Conservation (phyloP, 2,113 vertebrate genomes). For the Sturnus vulgaris region DNA sequence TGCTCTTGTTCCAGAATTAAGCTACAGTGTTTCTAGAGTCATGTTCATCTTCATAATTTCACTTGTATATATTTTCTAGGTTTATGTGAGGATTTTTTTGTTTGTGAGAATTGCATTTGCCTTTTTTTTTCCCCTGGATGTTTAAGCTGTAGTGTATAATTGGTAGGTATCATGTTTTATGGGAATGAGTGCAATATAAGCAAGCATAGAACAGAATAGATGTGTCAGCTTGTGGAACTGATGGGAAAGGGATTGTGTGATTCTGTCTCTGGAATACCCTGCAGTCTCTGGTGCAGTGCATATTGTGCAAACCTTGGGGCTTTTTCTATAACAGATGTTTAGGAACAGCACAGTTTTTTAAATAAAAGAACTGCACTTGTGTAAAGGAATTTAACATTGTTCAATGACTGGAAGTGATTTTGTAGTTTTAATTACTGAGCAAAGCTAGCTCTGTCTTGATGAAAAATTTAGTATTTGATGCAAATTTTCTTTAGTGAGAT, state of each 20-base stretch:
- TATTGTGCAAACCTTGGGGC: accelerated
- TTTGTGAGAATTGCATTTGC: neutral
- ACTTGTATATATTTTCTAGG: neutral
- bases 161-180: neutral
- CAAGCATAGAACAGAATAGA: neutral
- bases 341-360: neutral
- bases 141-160: neutral
- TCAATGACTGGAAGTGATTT: neutral
- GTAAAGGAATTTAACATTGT: neutral
- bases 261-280: neutral
- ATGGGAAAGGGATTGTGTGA: neutral
- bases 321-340: neutral
- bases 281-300: neutral
- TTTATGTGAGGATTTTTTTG: neutral
- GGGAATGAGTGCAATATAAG: neutral
- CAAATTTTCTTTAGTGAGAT: neutral
- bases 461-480: neutral
- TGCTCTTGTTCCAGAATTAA: neutral
- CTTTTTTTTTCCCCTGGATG: neutral
- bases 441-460: neutral
- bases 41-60: neutral
- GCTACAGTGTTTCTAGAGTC: neutral
- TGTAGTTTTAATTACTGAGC: neutral
- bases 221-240: neutral
- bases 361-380: neutral